These are phyloP conservation scores for Dusona sp. DNA, from an alignment of 2,888 invertebrate genomes.

Conservation along the genomic window DNA sequence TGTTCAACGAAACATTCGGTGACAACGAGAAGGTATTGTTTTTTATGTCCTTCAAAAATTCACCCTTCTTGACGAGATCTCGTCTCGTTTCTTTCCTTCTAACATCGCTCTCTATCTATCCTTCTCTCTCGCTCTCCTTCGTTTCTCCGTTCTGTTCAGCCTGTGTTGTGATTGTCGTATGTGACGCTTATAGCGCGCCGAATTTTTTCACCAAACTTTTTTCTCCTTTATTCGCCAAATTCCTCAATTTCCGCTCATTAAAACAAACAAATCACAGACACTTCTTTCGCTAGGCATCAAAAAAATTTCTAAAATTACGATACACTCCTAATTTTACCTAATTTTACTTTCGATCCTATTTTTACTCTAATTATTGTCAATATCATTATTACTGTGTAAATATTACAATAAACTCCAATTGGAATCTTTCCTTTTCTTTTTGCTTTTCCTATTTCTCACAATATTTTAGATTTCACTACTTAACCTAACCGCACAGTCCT, in stretches of 20 bases:
- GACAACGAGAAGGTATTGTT: slow-evolving; percentile 83
- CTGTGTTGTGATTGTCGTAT: slow-evolving; percentile 71
- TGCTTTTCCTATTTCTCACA: neutral
- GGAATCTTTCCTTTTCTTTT: neutral
- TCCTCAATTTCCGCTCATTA: neutral
- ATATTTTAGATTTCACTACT: neutral
- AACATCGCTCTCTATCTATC: slow-evolving; percentile 45
- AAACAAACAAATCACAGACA: neutral
- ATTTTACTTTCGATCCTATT: neutral
- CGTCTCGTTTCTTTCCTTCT: neutral
- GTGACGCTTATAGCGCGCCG: slow-evolving; percentile 75
- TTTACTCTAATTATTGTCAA: slow-evolving; percentile 5
- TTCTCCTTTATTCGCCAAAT: slow-evolving; percentile 20
- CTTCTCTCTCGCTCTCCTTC: slow-evolving; percentile 54
- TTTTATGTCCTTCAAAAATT: slow-evolving; percentile 29
- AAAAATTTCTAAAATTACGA: neutral
- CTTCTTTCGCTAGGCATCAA: neutral
- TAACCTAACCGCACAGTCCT: slow-evolving; percentile 21
- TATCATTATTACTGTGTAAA: neutral
- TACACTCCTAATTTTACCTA: neutral
- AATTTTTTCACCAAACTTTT: slow-evolving; percentile 71
- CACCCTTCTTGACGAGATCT: slow-evolving; percentile 13
- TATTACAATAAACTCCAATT: neutral
- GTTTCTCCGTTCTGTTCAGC: slow-evolving; percentile 33
- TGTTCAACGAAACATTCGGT: slow-evolving; percentile 83